Percentiles rank a stretch among this genome's conserved stretches.
Evolutionary conservation across 2,888 invertebrate genomes (phyloP).

Genomic region (Malthinus seriepunctatus): DNA sequence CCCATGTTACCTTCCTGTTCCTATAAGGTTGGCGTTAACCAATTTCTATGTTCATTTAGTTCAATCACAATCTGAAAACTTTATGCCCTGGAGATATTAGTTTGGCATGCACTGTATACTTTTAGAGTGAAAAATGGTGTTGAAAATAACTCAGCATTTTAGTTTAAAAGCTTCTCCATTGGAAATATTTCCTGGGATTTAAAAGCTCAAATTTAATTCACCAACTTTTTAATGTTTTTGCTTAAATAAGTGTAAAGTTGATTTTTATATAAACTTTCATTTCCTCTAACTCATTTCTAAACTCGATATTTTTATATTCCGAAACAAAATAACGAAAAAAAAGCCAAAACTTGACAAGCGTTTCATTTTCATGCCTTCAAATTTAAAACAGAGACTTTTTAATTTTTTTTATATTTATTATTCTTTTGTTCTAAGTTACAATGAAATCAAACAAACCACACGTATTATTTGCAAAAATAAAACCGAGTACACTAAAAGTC

Average conservation of each 20-base stretch:
- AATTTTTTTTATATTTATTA: not conserved
- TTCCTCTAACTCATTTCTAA: not conserved
- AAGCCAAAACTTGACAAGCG: no score
- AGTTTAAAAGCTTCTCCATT: conserved; percentile 37
- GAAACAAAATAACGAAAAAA: not conserved
- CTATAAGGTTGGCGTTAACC: conserved; percentile 46
- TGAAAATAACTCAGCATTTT: conserved; percentile 43
- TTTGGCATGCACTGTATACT: conserved; percentile 48
- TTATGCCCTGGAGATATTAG: conserved; percentile 52
- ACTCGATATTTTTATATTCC: not conserved
- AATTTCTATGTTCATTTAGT: conserved; percentile 53
- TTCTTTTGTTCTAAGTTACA: not conserved
- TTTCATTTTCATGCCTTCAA: no score
- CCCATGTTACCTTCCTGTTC: conserved; percentile 33
- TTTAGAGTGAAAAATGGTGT: conserved; percentile 51
- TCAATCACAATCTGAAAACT: conserved; percentile 51
- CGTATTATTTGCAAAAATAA: not conserved
- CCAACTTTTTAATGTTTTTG: conserved; percentile 19
- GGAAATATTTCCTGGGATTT: conserved; percentile 30
- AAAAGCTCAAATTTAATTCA: conserved; percentile 23
- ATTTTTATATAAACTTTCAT: conserved; percentile 16
- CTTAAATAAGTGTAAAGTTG: conserved; percentile 21
- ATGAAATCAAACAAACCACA: not conserved
- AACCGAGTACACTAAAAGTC: conserved; percentile 23
- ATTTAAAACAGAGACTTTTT: no score